Evolutionary conservation across 2,113 vertebrate genomes (phyloP).

Genomic region (Hippopotamus amphibius): DNA sequence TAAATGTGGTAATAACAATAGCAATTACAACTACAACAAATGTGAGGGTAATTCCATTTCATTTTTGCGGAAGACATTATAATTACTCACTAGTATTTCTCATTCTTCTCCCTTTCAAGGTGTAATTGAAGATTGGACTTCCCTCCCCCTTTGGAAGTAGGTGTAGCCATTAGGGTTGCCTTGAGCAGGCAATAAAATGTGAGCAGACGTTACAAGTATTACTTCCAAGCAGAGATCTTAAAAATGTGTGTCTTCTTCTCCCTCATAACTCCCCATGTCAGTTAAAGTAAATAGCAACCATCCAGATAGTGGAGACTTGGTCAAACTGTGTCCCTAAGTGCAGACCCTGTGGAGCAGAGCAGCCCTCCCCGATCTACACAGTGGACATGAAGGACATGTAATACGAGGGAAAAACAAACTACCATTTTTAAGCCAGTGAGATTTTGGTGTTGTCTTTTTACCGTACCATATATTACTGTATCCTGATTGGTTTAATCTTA

Average conservation of each 20-base stretch:
- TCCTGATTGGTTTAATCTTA: neutral
- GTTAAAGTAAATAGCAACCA: neutral
- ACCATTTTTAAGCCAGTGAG: neutral
- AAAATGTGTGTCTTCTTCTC: neutral
- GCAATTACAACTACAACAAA: neutral
- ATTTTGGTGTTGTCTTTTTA: neutral
- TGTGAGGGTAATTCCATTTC: neutral
- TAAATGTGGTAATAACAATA: neutral
- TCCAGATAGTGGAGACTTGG: neutral
- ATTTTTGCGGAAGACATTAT: neutral
- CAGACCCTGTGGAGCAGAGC: neutral
- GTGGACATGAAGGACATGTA: neutral
- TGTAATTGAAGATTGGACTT: neutral
- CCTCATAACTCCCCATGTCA: neutral
- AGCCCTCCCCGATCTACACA: neutral
- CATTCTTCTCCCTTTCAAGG: neutral
- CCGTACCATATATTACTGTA: neutral
- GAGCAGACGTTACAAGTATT: neutral
- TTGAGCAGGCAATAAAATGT: constrained; percentile 5
- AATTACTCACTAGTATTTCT: neutral
- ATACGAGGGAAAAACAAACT: neutral
- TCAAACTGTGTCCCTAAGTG: neutral
- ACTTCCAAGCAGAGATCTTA: neutral
- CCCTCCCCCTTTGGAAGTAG: neutral
- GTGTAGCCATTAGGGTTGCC: neutral